A percentile compares a stretch with the other conserved stretches of the same genome.
These are phyloP conservation scores for Himalopsyche tibetana DNA, from an alignment of 2,888 invertebrate genomes.

Conservation along the genomic window DNA sequence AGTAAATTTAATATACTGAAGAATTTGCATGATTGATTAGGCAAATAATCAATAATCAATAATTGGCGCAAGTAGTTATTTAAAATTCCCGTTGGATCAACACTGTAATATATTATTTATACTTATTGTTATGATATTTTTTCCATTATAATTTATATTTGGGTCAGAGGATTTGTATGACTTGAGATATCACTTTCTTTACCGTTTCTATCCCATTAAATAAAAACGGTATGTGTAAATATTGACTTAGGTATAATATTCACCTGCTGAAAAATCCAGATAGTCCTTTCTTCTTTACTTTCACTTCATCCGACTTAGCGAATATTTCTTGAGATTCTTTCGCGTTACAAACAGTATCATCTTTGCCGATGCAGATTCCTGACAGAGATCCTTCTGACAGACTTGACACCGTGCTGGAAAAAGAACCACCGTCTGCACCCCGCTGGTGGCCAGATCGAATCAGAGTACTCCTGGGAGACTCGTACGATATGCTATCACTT, in stretches of 20 bases:
- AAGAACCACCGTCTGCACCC: constrained; percentile 79
- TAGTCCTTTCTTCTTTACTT: constrained; percentile 79
- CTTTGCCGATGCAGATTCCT: constrained; percentile 78
- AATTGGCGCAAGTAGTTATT: too few relatives aligned
- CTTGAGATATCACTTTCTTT: too few relatives aligned
- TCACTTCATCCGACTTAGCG: constrained; percentile 71
- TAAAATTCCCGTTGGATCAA: too few relatives aligned
- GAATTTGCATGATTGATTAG: too few relatives aligned
- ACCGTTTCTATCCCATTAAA: too few relatives aligned
- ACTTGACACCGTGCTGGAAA: constrained; percentile 83
- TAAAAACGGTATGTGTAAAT: too few relatives aligned
- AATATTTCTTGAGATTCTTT: constrained; percentile 68
- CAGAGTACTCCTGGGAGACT: constrained; percentile 75
- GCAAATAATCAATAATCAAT: too few relatives aligned
- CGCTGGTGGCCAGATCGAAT: constrained; percentile 76
- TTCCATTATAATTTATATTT: too few relatives aligned
- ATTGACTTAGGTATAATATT: neutral
- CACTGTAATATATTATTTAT: too few relatives aligned
- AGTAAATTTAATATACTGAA: too few relatives aligned
- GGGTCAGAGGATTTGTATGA: too few relatives aligned
- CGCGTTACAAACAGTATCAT: constrained; percentile 62
- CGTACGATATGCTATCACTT: constrained; percentile 73
- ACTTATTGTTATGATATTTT: too few relatives aligned
- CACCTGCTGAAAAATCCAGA: constrained; percentile 81
- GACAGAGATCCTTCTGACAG: constrained; percentile 83